phyloP scores from a whole-genome alignment of 1,140 invertebrate genomes.

The Choristoneura fumiferana region DNA sequence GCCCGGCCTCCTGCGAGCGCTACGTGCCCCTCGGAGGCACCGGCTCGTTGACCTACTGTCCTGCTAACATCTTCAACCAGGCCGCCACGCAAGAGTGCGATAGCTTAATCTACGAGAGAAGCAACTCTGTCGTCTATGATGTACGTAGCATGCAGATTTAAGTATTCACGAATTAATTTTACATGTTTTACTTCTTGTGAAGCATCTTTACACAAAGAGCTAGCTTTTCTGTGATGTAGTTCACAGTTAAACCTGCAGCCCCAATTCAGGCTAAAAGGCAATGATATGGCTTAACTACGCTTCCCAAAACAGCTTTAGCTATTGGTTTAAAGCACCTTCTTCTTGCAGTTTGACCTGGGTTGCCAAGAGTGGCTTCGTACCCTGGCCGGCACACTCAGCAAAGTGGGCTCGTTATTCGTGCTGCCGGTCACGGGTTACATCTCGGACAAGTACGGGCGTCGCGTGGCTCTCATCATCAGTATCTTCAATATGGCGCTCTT shows the following conservation, averaged over 20 bases:
- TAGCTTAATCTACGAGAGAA: slow-evolving; percentile 24
- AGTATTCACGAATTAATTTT: too few relatives aligned
- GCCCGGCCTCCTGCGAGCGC: slow-evolving; percentile 25
- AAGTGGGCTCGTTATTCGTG: slow-evolving; percentile 81
- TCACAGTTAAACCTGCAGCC: too few relatives aligned
- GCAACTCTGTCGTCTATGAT: slow-evolving; percentile 31
- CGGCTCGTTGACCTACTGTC: slow-evolving; percentile 19
- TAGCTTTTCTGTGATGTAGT: too few relatives aligned
- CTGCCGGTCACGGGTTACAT: slow-evolving; percentile 80
- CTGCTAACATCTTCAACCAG: slow-evolving; percentile 24
- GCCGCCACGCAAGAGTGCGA: slow-evolving; percentile 22
- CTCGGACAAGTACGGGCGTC: slow-evolving; percentile 77
- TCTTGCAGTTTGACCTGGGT: slow-evolving; percentile 28
- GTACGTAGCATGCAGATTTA: slow-evolving; percentile 10
- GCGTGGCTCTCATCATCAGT: slow-evolving; percentile 14
- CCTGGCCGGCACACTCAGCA: slow-evolving; percentile 82
- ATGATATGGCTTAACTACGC: too few relatives aligned
- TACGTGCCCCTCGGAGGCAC: slow-evolving; percentile 19
- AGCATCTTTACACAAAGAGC: too few relatives aligned
- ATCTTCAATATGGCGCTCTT: not conserved
- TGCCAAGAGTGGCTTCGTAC: slow-evolving; percentile 81
- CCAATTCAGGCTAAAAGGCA: too few relatives aligned
- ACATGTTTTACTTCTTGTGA: too few relatives aligned
- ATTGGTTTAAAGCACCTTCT: too few relatives aligned
- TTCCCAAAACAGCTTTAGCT: too few relatives aligned